Percentiles rank a stretch among this genome's conserved stretches.
phyloP scores from a whole-genome alignment of 2,113 vertebrate genomes.

The Psittacula cyanocephala region DNA sequence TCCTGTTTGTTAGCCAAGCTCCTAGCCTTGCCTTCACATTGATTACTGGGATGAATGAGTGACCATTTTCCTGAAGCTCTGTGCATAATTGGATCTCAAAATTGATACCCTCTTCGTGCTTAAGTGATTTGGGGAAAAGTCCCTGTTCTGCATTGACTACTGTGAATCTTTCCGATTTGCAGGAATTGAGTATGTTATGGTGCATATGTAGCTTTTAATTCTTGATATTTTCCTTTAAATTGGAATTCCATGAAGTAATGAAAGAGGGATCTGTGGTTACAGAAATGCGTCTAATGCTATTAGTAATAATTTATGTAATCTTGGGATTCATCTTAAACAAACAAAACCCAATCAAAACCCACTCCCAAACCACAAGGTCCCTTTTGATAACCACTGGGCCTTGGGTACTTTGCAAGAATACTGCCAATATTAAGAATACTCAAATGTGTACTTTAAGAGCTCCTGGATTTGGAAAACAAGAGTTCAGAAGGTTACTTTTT shows the following conservation, averaged over 20 bases:
- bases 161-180: not conserved
- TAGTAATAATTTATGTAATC: not conserved
- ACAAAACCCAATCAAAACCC: accelerated
- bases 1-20: not conserved
- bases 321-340: not conserved
- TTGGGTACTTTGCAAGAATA: not conserved
- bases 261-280: not conserved
- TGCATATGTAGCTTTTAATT: not conserved
- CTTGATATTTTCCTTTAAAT: not conserved
- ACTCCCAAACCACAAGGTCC: not conserved
- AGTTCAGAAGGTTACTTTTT: constrained; percentile 9
- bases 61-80: constrained; percentile 35
- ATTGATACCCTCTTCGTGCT: not conserved
- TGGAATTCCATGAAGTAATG: not conserved
- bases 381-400: not conserved
- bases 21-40: not conserved
- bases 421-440: not conserved
- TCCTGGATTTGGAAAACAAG: not conserved
- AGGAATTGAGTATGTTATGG: accelerated
- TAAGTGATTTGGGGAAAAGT: not conserved
- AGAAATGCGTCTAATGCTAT: not conserved
- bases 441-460: not conserved
- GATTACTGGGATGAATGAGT: not conserved
- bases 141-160: not conserved
- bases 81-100: not conserved